Conservation (phyloP, 2,888 invertebrate species). For the Scaptomyza cyrtandrae region DNA sequence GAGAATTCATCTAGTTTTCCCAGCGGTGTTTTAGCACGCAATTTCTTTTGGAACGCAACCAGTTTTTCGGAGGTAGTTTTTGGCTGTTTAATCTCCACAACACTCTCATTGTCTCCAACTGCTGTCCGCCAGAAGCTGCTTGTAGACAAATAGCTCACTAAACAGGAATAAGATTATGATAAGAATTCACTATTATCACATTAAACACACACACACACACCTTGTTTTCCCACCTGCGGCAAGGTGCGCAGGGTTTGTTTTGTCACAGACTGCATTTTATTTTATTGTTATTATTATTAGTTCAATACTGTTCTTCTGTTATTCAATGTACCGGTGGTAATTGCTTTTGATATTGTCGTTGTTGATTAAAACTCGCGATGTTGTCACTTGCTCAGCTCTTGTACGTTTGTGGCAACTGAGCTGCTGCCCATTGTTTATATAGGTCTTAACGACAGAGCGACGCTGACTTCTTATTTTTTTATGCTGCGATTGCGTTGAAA, state of each 20-base stretch:
- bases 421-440: slow-evolving; percentile 39
- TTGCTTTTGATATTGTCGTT: slow-evolving; percentile 15
- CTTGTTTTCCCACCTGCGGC: slow-evolving; percentile 77
- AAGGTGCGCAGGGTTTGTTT: slow-evolving; percentile 70
- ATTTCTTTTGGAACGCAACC: slow-evolving; percentile 90
- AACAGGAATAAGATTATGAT: neutral
- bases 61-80: slow-evolving; percentile 86
- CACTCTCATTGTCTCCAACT: slow-evolving; percentile 46
- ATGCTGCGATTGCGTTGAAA: slow-evolving; percentile 41
- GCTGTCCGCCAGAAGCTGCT: slow-evolving; percentile 53
- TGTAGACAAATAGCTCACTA: slow-evolving; percentile 68
- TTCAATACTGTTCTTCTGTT: slow-evolving; percentile 22
- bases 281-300: slow-evolving; percentile 3
- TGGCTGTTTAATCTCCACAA: slow-evolving; percentile 66
- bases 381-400: slow-evolving; percentile 45
- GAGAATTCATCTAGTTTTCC: slow-evolving; percentile 91
- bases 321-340: slow-evolving; percentile 32
- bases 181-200: slow-evolving; percentile 1
- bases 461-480: slow-evolving; percentile 30
- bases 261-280: slow-evolving; percentile 68
- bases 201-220: slow-evolving; percentile 60
- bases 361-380: slow-evolving; percentile 25
- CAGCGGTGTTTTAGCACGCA: slow-evolving; percentile 88
- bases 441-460: slow-evolving; percentile 18
- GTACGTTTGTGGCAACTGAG: slow-evolving; percentile 45